Conservation (phyloP, 2,113 vertebrate species). For the Platysternon megacephalum region DNA sequence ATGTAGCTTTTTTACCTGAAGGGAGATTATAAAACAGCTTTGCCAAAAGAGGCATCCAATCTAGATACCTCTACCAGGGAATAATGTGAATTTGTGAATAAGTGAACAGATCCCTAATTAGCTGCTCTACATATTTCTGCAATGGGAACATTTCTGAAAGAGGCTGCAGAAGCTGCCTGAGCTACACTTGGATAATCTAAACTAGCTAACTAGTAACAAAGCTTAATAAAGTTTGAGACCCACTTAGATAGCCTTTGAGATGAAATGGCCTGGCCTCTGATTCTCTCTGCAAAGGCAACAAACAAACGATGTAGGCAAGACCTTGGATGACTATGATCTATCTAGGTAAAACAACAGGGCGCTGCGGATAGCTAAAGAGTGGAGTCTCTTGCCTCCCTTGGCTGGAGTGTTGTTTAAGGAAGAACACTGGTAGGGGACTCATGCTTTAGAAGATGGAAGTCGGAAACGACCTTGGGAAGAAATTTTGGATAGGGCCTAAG, state of each 20-base stretch:
- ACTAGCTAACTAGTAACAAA: not conserved
- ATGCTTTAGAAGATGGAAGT: not conserved
- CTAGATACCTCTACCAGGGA: not conserved
- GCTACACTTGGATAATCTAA: not conserved
- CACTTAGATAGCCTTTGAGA: not conserved
- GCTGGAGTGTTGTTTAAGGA: not conserved
- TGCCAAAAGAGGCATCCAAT: not conserved
- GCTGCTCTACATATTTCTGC: not conserved
- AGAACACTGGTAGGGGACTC: not conserved
- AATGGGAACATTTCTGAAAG: not conserved
- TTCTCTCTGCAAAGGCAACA: not conserved
- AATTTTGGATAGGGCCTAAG: not conserved
- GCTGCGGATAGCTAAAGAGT: not conserved
- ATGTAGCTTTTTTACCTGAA: not conserved
- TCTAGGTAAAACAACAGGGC: not conserved
- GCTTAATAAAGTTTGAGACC: not conserved
- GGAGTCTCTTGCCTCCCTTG: not conserved
- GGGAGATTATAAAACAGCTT: not conserved
- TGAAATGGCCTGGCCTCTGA: not conserved
- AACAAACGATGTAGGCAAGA: not conserved
- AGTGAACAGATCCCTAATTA: not conserved
- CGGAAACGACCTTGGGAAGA: not conserved
- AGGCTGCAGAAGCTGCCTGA: not conserved
- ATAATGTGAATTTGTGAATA: not conserved
- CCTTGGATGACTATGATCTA: not conserved